phyloP scores from a whole-genome alignment of 2,113 vertebrate species.

The Genyomyrus donnyi region DNA sequence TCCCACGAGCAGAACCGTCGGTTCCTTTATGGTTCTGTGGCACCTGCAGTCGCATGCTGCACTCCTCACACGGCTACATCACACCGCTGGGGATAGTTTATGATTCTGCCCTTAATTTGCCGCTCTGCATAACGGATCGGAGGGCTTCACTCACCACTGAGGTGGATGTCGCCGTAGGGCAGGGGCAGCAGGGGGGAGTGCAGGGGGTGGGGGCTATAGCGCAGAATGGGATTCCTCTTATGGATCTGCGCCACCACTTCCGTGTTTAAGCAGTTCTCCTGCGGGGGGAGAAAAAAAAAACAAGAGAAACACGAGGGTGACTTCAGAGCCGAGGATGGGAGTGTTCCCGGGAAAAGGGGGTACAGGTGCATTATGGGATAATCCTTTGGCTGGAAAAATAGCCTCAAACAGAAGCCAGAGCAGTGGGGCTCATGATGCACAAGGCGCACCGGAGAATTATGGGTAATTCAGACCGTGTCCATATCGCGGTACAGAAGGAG shows the following conservation, averaged over 20 bases:
- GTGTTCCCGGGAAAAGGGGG: background rate
- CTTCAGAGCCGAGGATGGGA: background rate
- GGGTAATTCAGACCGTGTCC: background rate
- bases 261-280: slow-evolving; percentile 92
- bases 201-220: slow-evolving; percentile 84
- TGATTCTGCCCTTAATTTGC: background rate
- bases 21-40: background rate
- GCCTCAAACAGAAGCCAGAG: background rate
- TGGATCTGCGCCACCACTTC: slow-evolving; percentile 96
- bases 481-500: background rate
- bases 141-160: slow-evolving; percentile 62
- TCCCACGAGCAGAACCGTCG: background rate
- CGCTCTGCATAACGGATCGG: background rate
- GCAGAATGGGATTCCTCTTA: slow-evolving; percentile 92
- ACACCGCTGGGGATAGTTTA: background rate
- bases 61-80: background rate
- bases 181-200: slow-evolving; percentile 87
- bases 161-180: slow-evolving; percentile 87
- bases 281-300: slow-evolving; percentile 15
- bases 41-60: background rate
- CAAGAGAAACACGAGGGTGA: background rate
- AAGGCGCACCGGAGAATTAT: background rate
- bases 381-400: background rate
- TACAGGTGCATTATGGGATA: background rate
- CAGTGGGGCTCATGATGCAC: background rate